Evolutionary conservation across 2,113 vertebrate genomes (phyloP), one percentile per base, ranked within the genome.

Genomic region (Manacus vitellinus): DNA sequence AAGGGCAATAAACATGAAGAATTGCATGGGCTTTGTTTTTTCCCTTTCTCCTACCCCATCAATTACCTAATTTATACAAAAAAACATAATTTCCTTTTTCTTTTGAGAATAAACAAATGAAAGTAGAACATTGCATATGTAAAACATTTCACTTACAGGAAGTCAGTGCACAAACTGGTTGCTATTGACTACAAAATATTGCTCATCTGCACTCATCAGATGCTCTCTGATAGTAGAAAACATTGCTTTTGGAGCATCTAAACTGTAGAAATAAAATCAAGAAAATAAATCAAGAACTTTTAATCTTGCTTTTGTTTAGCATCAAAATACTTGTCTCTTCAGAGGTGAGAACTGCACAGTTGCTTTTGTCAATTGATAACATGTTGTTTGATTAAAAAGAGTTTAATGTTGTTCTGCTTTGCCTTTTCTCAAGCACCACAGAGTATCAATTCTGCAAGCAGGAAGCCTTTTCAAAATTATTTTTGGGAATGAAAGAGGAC

Each of bases 141-240:
- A 56, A 87, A 92, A 9, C 35, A 88, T 51, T 61, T 88, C 14
- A 37, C 49, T 91, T 72, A 15, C 46, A 63, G 72, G 90, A 96
- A 94, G 46, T 47, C 33, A 47, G 49, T 37, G 27, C 74, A 77
- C 44, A 76, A 18, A 52, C 72, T 88, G 47, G 92, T 95, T 96
- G 96, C 90, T 93, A 86, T 95, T 95, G 92, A 87, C 94, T 95
- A 94, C 95, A 92, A 93, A 91, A 89, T 90, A 89, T 47, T 94
- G 82, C 72, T 96, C 37, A 76, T 88, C 46, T 97, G 54, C 59
- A 63, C 61, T 90, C 65, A 76, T 66, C 39, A 79, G 39, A 88
- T 61, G 37, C 17, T 68, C 54, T 84, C 2, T 63, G 63, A 30
- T 86, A 81, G 72, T 68, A 44, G 33, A 49, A 88, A 77, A 43